Percentiles rank a stretch among this genome's conserved stretches.
Evolutionary conservation across 2,113 vertebrate species (phyloP).

Genomic region (Loxodonta africana): DNA sequence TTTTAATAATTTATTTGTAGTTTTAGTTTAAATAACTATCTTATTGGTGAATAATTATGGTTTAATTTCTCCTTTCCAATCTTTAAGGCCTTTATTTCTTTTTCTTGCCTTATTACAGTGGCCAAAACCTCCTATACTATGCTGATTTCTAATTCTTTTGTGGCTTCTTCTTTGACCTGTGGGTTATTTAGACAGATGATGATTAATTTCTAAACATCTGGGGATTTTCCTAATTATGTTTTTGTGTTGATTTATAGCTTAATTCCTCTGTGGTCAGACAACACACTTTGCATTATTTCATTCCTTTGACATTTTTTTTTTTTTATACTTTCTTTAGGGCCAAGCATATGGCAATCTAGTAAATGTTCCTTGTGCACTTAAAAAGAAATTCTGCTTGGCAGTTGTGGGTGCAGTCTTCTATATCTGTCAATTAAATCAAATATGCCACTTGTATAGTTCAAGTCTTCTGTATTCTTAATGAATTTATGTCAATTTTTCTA

Average conservation of each 20-base stretch:
- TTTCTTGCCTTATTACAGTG: background rate
- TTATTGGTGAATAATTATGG: background rate
- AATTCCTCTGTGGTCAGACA: conserved; percentile 39
- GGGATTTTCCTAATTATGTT: background rate
- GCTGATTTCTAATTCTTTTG: conserved; percentile 18
- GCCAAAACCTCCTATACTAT: background rate
- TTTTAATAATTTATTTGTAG: conserved; percentile 30
- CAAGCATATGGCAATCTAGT: background rate
- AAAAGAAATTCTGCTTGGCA: background rate
- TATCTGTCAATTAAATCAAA: background rate
- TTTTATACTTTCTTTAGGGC: background rate
- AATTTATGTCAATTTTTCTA: background rate
- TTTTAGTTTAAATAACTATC: background rate
- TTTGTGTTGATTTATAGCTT: background rate
- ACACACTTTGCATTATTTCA: conserved; percentile 41
- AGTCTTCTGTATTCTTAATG: background rate
- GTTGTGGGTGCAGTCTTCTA: background rate
- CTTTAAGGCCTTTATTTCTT: background rate
- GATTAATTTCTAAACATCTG: conserved; percentile 22
- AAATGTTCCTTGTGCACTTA: conserved; percentile 20
- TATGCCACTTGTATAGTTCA: conserved; percentile 10
- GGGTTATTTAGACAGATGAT: background rate
- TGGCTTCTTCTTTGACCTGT: background rate
- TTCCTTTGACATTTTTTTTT: background rate
- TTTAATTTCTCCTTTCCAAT: conserved; percentile 48